A percentile compares a stretch with the other conserved stretches of the same genome.
Conservation (phyloP, 2,113 vertebrate species). For the Atherinomorus stipes region DNA sequence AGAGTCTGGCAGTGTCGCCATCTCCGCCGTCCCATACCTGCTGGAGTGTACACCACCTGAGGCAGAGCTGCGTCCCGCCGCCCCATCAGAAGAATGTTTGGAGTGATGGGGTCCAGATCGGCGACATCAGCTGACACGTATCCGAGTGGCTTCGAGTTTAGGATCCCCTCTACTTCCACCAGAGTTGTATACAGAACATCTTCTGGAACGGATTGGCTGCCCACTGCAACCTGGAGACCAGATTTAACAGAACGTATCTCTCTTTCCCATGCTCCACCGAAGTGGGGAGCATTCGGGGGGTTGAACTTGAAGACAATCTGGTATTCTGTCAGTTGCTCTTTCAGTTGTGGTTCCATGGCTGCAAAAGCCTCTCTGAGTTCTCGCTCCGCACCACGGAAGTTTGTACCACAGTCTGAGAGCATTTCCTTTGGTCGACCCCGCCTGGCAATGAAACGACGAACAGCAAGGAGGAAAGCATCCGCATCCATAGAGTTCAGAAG, state of each 20-base stretch:
- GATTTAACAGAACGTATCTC: not conserved
- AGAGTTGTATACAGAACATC: not conserved
- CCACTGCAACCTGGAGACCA: too few species aligned
- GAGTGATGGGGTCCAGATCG: not conserved
- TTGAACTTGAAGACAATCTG: slow-evolving; percentile 8
- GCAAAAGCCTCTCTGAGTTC: not conserved
- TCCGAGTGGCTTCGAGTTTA: not conserved
- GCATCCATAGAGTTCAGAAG: not conserved
- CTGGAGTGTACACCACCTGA: not conserved
- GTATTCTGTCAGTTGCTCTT: not conserved
- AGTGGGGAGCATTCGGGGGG: not conserved
- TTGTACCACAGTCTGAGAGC: not conserved
- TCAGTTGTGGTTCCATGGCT: not conserved
- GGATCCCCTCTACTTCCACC: not conserved
- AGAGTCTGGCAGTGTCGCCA: not conserved
- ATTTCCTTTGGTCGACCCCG: not conserved
- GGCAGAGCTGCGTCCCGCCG: not conserved
- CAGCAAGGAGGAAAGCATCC: not conserved
- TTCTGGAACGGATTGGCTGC: not conserved
- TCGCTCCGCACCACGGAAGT: not conserved
- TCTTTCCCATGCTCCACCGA: not conserved
- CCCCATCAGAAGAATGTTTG: not conserved
- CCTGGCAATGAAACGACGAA: not conserved
- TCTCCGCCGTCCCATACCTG: not conserved
- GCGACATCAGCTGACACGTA: not conserved